Percentiles rank a stretch among this genome's conserved stretches.
Evolutionary conservation across 2,113 vertebrate species (phyloP).

Genomic region (Ia io): DNA sequence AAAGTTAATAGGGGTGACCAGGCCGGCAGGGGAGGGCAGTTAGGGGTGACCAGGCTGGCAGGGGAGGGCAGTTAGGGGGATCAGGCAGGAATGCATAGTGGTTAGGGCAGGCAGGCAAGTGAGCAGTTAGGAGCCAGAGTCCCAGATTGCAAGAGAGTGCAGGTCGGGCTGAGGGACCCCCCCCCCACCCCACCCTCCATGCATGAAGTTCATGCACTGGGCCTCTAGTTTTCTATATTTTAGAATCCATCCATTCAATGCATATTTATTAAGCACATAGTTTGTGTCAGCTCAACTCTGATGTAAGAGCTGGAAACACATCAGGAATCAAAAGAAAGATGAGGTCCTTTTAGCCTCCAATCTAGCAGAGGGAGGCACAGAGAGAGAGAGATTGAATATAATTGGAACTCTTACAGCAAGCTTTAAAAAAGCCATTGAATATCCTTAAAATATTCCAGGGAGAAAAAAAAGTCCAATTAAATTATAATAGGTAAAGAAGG

Average conservation of each 20-base stretch:
- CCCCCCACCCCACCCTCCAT: no score
- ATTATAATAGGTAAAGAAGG: neutral
- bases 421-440: neutral
- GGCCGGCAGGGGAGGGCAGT: no score
- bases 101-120: no score
- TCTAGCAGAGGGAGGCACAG: neutral
- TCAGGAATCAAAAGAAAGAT: neutral
- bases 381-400: neutral
- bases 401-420: conserved; percentile 8
- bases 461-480: neutral
- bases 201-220: no score
- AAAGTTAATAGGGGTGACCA: no score
- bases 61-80: no score
- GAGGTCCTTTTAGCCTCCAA: neutral
- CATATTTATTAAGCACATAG: neutral
- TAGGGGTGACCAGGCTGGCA: no score
- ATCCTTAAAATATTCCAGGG: neutral
- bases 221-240: neutral
- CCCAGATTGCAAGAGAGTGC: no score
- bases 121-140: no score
- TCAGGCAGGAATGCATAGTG: no score
- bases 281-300: neutral
- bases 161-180: no score
- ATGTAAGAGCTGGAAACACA: neutral
- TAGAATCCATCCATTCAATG: neutral